A percentile compares a stretch with the other conserved stretches of the same genome.
These are phyloP conservation scores for Chlamydotis undulata DNA, from an alignment of 2,113 vertebrate genomes.

Conservation along the genomic window DNA sequence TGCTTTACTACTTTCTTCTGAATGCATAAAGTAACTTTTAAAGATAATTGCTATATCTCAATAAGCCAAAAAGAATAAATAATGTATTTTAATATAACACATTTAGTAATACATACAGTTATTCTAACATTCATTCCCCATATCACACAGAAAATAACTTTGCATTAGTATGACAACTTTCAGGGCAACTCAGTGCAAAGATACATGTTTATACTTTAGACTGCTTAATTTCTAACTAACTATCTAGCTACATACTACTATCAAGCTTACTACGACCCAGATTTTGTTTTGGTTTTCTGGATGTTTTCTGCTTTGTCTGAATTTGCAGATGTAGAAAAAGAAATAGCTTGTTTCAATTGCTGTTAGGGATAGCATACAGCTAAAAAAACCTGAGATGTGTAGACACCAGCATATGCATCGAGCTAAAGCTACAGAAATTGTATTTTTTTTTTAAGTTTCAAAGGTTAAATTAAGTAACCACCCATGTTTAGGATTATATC, in stretches of 20 bases:
- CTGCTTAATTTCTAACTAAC: neutral
- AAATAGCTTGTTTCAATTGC: neutral
- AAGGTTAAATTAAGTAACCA: neutral
- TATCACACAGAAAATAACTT: neutral
- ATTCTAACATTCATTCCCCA: neutral
- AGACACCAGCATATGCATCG: neutral
- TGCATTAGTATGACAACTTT: neutral
- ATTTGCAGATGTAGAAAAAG: neutral
- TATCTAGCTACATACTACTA: neutral
- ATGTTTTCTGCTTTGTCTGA: neutral
- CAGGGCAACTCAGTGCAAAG: neutral
- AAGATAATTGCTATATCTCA: constrained; percentile 41
- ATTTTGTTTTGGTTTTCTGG: neutral
- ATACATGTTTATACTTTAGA: neutral
- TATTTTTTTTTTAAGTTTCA: neutral
- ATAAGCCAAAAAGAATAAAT: neutral
- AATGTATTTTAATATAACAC: constrained; percentile 22
- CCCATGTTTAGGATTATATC: neutral
- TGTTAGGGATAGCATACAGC: neutral
- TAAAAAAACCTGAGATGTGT: neutral
- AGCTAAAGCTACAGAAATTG: neutral
- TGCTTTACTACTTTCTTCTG: constrained; percentile 5
- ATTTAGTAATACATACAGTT: neutral
- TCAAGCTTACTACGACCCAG: neutral
- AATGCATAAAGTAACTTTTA: neutral